phyloP scores from a whole-genome alignment of 2,888 invertebrate species.

The Chrysolina oricalcia region DNA sequence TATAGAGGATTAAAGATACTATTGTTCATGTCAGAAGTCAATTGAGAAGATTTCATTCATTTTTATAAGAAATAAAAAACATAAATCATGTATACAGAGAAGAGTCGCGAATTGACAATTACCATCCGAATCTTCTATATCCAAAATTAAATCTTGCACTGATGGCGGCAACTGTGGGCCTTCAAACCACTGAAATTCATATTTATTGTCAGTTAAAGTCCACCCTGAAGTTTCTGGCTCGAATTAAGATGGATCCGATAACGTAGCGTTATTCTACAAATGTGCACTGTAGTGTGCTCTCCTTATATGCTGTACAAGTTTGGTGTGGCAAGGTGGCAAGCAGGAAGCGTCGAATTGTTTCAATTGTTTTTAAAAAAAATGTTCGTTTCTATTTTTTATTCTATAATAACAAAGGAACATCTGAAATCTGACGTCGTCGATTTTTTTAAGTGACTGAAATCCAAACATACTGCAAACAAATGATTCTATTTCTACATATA shows the following conservation, averaged over 20 bases:
- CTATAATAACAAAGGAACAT: slow-evolving; percentile 1
- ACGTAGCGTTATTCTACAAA: neutral
- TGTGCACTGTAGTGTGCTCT: neutral
- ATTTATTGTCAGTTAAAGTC: slow-evolving; percentile 24
- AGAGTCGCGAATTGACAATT: too few relatives aligned
- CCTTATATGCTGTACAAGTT: slow-evolving; percentile 13
- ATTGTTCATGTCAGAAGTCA: too few relatives aligned
- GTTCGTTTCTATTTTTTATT: neutral
- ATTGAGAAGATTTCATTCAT: too few relatives aligned
- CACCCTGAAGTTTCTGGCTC: slow-evolving; percentile 30
- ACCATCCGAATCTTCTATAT: slow-evolving; percentile 17
- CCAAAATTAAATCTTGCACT: slow-evolving; percentile 29
- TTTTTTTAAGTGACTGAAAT: neutral
- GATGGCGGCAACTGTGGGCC: slow-evolving; percentile 37
- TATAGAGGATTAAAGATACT: too few relatives aligned
- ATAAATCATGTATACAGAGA: too few relatives aligned
- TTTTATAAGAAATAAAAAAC: too few relatives aligned
- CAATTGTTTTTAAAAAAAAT: neutral
- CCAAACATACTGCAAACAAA: neutral
- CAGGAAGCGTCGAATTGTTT: slow-evolving; percentile 25
- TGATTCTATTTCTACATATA: neutral
- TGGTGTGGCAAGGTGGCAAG: neutral
- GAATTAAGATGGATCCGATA: slow-evolving; percentile 15
- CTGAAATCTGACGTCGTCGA: neutral
- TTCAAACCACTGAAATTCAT: slow-evolving; percentile 39